Conservation (phyloP, 2,113 vertebrate genomes). For the Ardeotis arabs region DNA sequence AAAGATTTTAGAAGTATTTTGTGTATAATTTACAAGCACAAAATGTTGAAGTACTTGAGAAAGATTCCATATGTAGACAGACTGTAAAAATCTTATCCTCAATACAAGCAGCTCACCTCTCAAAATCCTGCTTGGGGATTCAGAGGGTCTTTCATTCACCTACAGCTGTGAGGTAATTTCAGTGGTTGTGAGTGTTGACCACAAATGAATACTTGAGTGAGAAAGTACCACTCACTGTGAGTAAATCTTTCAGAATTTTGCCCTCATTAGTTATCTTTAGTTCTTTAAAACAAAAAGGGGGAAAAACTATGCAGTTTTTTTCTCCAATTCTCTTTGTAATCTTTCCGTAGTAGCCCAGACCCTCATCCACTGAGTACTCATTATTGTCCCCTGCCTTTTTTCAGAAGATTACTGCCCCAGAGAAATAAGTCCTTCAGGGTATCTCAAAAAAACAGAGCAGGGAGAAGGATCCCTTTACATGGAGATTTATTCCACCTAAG, state of each 20-base stretch:
- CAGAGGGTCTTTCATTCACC: not conserved
- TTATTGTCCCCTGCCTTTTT: not conserved
- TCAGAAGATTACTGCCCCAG: not conserved
- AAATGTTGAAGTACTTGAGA: not conserved
- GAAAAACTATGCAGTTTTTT: not conserved
- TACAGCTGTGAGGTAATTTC: not conserved
- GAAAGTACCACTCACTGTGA: not conserved
- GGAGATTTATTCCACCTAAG: not conserved
- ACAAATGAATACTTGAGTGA: not conserved
- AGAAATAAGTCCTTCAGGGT: not conserved
- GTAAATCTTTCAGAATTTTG: not conserved
- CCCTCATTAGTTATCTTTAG: not conserved
- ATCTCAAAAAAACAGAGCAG: not conserved
- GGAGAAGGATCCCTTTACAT: not conserved
- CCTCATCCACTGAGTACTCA: not conserved
- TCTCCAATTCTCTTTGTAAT: not conserved
- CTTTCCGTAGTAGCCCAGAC: not conserved
- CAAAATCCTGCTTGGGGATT: not conserved
- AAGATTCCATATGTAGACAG: not conserved
- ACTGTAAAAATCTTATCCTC: not conserved
- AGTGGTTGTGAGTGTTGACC: not conserved
- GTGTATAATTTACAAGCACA: not conserved
- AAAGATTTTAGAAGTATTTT: not conserved
- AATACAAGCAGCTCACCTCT: not conserved
- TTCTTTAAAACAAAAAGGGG: not conserved